Percentiles rank a stretch among this genome's conserved stretches.
Conservation (phyloP, 2,797 vertebrate species). For the Malacoctenus gilli region DNA sequence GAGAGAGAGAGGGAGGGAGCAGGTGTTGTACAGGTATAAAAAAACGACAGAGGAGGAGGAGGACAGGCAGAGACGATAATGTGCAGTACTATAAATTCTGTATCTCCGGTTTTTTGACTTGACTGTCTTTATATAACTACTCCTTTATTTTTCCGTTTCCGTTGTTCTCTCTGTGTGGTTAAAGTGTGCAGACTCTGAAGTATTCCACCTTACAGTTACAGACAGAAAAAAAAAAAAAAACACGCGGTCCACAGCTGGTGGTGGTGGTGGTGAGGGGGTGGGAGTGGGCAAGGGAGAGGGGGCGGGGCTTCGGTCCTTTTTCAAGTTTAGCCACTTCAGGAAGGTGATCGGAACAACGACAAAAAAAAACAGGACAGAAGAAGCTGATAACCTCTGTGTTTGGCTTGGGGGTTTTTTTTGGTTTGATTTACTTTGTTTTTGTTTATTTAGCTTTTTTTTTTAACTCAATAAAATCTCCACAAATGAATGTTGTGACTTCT, state of each 20-base stretch:
- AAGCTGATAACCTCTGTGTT: constrained; percentile 27
- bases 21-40: constrained; percentile 74
- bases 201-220: constrained; percentile 84
- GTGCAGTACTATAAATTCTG: constrained; percentile 98
- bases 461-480: constrained; percentile 33
- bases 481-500: constrained; percentile 65
- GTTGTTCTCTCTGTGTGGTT: constrained; percentile 93
- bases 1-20: constrained; percentile 16
- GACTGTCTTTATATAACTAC: constrained; percentile 94
- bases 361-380: constrained; percentile 12
- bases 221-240: constrained; percentile 51
- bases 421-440: constrained; percentile 17
- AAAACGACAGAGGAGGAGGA: constrained; percentile 37
- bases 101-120: constrained; percentile 96
- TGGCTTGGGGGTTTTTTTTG: no score
- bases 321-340: constrained; percentile 68
- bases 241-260: no score
- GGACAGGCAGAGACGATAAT: constrained; percentile 65
- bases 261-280: no score
- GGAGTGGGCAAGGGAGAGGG: no score
- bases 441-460: not conserved
- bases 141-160: constrained; percentile 84
- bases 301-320: constrained; percentile 57
- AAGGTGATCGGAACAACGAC: constrained; percentile 48
- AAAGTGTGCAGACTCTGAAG: constrained; percentile 87